Evolutionary conservation across 2,113 vertebrate genomes (phyloP).

Genomic region (Tetraodon nigroviridis): DNA sequence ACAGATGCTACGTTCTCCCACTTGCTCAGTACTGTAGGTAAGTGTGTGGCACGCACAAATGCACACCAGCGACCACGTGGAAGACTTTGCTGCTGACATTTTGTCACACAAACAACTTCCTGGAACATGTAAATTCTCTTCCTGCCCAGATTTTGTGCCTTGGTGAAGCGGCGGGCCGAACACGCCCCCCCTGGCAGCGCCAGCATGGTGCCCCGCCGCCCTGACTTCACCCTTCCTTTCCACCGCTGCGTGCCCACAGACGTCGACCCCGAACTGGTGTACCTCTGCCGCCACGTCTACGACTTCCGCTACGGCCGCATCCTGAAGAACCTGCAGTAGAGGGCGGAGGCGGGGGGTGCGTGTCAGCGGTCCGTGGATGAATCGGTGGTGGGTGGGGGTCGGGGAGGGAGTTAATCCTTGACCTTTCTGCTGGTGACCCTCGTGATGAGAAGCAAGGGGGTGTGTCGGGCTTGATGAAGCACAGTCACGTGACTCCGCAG

Average conservation of each 20-base stretch:
- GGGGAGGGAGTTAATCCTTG: conserved; percentile 15
- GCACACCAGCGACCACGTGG: neutral
- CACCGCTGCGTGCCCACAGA: conserved; percentile 93
- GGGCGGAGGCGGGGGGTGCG: neutral
- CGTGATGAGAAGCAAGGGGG: neutral
- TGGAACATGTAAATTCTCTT: neutral
- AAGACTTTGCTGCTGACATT: conserved; percentile 7
- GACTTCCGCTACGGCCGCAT: conserved; percentile 97
- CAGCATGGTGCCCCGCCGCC: conserved; percentile 85
- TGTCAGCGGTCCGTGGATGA: conserved; percentile 12
- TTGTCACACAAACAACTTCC: neutral
- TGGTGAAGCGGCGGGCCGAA: conserved; percentile 92
- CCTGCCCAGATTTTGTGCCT: conserved; percentile 92
- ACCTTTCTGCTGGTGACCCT: conserved; percentile 22
- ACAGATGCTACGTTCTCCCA: conserved; percentile 97
- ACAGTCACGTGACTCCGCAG: conserved; percentile 49
- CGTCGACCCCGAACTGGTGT: conserved; percentile 93
- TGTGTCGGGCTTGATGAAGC: conserved; percentile 42
- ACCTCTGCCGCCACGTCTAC: conserved; percentile 97
- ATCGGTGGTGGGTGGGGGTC: conserved; percentile 8
- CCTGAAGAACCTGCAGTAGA: conserved; percentile 96
- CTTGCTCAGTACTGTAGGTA: conserved; percentile 99
- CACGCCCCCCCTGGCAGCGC: conserved; percentile 80
- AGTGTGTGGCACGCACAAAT: conserved; percentile 33
- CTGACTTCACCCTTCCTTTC: conserved; percentile 86